These are phyloP conservation scores for Trichonephila clavipes DNA, from an alignment of 1,140 invertebrate species.

Conservation along the genomic window DNA sequence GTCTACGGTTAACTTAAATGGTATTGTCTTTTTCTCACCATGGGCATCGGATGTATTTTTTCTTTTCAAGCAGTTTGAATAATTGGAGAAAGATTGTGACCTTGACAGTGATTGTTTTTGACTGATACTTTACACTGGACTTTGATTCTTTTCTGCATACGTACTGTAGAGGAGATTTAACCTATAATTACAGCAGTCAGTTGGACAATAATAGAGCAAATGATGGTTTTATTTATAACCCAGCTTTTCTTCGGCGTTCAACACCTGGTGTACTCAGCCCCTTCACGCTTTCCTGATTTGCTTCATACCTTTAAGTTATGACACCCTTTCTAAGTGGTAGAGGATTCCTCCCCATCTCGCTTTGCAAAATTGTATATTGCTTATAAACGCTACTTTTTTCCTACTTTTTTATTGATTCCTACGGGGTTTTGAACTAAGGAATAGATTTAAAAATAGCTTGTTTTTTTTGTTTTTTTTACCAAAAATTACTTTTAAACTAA, in stretches of 20 bases:
- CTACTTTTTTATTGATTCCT: neutral
- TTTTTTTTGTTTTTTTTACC: no score
- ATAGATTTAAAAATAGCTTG: no score
- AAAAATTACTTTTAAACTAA: no score
- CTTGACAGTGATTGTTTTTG: conserved; percentile 22
- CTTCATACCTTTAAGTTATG: neutral
- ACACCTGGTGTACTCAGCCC: conserved; percentile 40
- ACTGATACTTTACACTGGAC: neutral
- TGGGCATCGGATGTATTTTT: neutral
- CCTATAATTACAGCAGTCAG: conserved; percentile 48
- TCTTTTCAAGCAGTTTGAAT: neutral
- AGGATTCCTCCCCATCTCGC: neutral
- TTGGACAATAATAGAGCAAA: conserved; percentile 60
- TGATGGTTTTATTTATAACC: conserved; percentile 69
- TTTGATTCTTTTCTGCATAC: conserved; percentile 45
- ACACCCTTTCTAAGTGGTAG: neutral
- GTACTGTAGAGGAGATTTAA: neutral
- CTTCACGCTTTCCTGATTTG: conserved; percentile 51
- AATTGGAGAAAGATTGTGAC: neutral
- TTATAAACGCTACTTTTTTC: neutral
- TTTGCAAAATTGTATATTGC: neutral
- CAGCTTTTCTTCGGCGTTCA: conserved; percentile 34
- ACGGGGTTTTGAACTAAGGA: no score
- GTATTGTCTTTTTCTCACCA: neutral
- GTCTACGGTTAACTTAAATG: neutral